phyloP scores from a whole-genome alignment of 1,140 invertebrate species.

The Drosophila prosaltans region DNA sequence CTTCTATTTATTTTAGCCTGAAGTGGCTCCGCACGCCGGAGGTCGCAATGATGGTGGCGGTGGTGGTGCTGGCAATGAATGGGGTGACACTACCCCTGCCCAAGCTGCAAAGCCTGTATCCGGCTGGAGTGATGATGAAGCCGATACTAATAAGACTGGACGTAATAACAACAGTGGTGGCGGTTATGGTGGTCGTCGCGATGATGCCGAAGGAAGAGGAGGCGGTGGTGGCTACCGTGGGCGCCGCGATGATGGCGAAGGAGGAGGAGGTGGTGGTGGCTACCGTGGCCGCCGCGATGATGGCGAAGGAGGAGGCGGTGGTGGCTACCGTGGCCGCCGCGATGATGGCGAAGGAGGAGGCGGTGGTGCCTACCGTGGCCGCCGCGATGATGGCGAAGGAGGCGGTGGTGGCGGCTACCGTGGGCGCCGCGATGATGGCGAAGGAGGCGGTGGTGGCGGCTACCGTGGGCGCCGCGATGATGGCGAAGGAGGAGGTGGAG shows the following conservation, averaged over 20 bases:
- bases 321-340: slow-evolving; percentile 44
- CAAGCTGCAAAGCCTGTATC: background rate
- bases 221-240: slow-evolving; percentile 34
- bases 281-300: slow-evolving; percentile 40
- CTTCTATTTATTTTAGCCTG: slow-evolving; percentile 15
- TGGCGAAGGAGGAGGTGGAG: no score
- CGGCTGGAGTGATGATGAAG: slow-evolving; percentile 61
- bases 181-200: background rate
- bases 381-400: no score
- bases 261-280: slow-evolving; percentile 6
- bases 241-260: slow-evolving; percentile 20
- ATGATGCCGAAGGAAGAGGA: slow-evolving; percentile 36
- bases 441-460: slow-evolving; percentile 1
- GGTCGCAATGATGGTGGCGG: background rate
- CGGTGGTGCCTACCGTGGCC: background rate
- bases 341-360: slow-evolving; percentile 5
- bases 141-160: slow-evolving; percentile 31
- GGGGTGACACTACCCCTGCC: background rate
- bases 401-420: background rate
- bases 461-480: no score
- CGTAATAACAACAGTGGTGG: slow-evolving; percentile 42
- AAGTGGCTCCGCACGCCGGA: background rate
- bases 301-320: slow-evolving; percentile 32
- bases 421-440: no score
- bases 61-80: background rate